phyloP scores from a whole-genome alignment of 2,113 vertebrate genomes.

The Toxotes chatareus region DNA sequence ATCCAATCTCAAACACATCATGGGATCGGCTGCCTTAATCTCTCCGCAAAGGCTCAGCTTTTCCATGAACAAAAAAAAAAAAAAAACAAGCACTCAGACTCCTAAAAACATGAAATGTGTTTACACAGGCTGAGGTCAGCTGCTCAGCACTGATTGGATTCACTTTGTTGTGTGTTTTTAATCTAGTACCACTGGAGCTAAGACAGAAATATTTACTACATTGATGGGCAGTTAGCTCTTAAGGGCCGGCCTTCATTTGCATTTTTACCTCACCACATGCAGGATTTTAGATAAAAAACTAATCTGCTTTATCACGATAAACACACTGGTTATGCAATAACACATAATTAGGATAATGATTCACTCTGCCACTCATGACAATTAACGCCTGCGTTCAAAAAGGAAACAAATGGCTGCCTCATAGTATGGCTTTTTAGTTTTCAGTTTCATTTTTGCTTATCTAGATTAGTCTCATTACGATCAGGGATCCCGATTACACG shows the following conservation, averaged over 20 bases:
- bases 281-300: conserved; percentile 40
- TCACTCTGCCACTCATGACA: conserved; percentile 43
- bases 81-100: conserved; percentile 41
- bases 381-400: conserved; percentile 27
- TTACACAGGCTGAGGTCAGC: conserved; percentile 54
- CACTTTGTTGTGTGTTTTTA: conserved; percentile 56
- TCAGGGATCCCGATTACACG: conserved; percentile 35
- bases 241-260: conserved; percentile 24
- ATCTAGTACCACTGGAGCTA: conserved; percentile 31
- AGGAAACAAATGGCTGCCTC: conserved; percentile 36
- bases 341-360: conserved; percentile 66
- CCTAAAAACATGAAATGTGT: conserved; percentile 58
- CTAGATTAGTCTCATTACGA: conserved; percentile 56
- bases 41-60: conserved; percentile 44
- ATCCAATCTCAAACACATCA: conserved; percentile 66
- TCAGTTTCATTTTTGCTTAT: conserved; percentile 50
- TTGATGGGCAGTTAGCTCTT: conserved; percentile 11
- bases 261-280: conserved; percentile 19
- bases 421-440: conserved; percentile 22
- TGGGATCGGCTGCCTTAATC: conserved; percentile 66
- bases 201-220: conserved; percentile 33
- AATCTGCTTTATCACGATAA: conserved; percentile 48
- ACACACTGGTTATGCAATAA: conserved; percentile 62
- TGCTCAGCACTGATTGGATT: conserved; percentile 60
- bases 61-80: conserved; percentile 19